phyloP scores from a whole-genome alignment of 2,888 invertebrate genomes.

The Caenorhabditis parvicauda region DNA sequence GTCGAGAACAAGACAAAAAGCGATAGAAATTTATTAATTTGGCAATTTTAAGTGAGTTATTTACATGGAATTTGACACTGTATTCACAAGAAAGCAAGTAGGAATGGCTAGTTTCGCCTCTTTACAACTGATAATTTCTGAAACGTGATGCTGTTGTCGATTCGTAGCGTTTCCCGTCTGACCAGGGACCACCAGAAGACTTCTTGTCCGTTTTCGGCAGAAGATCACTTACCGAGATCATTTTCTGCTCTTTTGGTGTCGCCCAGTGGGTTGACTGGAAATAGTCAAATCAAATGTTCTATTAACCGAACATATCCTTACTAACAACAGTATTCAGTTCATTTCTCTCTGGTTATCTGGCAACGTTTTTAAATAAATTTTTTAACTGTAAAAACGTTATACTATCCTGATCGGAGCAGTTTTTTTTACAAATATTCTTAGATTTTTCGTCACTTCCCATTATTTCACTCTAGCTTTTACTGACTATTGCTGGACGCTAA shows the following conservation, averaged over 20 bases:
- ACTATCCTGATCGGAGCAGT: too few species aligned
- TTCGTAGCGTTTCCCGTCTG: conserved; percentile 19
- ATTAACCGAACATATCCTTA: not conserved
- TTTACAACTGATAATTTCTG: conserved; percentile 18
- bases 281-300: not conserved
- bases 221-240: conserved; percentile 10
- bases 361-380: too few species aligned
- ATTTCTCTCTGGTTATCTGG: too few species aligned
- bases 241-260: conserved; percentile 21
- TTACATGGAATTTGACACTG: not conserved
- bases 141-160: conserved; percentile 15
- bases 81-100: too few species aligned
- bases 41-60: not conserved
- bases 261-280: conserved; percentile 51
- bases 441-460: too few species aligned
- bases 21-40: not conserved
- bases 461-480: too few species aligned
- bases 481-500: too few species aligned
- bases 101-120: too few species aligned
- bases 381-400: too few species aligned
- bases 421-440: too few species aligned
- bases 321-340: too few species aligned
- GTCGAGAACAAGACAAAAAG: not conserved
- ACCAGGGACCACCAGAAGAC: conserved; percentile 8
- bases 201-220: not conserved